phyloP scores from a whole-genome alignment of 2,113 vertebrate species.

The Myrmophylax atrothorax region DNA sequence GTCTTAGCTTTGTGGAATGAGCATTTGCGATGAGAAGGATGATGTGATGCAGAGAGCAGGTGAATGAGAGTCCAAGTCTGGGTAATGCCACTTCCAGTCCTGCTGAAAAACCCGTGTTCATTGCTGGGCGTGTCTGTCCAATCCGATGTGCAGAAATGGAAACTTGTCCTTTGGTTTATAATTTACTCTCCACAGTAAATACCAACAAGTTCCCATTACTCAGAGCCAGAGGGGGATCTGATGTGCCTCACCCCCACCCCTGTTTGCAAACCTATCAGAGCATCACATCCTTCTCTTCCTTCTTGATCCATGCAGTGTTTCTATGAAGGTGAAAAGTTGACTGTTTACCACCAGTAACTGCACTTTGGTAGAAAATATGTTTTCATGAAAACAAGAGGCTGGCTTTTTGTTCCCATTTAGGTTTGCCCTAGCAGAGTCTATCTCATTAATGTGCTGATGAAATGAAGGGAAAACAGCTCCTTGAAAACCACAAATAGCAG shows the following conservation, averaged over 20 bases:
- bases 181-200: not conserved
- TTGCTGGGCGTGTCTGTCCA: not conserved
- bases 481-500: fast-evolving
- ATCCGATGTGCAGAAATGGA: not conserved
- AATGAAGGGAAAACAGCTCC: not conserved
- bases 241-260: not conserved
- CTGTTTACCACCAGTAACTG: not conserved
- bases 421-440: not conserved
- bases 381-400: not conserved
- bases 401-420: not conserved
- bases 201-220: not conserved
- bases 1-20: not conserved
- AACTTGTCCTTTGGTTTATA: not conserved
- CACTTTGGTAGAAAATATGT: fast-evolving
- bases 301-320: not conserved
- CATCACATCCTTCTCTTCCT: not conserved
- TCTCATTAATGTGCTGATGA: not conserved
- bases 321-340: not conserved
- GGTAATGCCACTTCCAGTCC: not conserved
- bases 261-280: not conserved
- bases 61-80: not conserved
- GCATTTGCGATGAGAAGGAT: not conserved
- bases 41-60: not conserved
- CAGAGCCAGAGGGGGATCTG: not conserved
- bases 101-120: fast-evolving